Evolutionary conservation across 2,888 invertebrate genomes (phyloP), one percentile per base, ranked within the genome.

Genomic region (Parnassius mnemosyne): DNA sequence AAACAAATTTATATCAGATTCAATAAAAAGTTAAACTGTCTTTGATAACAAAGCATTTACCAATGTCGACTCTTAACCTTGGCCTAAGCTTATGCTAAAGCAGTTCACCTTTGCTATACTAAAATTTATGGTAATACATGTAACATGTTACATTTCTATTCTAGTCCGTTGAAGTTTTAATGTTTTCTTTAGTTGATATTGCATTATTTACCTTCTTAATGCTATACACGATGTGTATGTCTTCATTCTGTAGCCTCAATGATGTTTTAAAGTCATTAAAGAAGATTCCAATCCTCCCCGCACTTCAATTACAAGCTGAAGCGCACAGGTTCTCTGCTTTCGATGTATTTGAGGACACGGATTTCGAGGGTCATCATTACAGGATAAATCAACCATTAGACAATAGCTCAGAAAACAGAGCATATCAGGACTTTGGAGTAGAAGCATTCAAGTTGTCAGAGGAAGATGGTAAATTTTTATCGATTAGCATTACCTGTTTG

Each of bases 201-300:
- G 34, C 7, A 34, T 7, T 34, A 34, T 34, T 34, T 34, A 3
- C 3, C 34, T 34, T 34, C 7, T 34, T 34, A 34, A 34, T 34
- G 34, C 34, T 46, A 2, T 46, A 46, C n/a, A 11, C 12, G 1
- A 41, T 43, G 2, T 56, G 2, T 56, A 12, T 47, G 3, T 46
- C n/a, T 44, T 71, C 63, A 65, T 66, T 64, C 81, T 92, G 76
- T 79, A 95, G 95, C 71, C 96, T 97, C 77, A 93, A 93, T 67
- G 92, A 94, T 64, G 97, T 97, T 74, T 88, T 98, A 72, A 93
- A 93, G 67, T 94, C 95, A 66, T 89, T 98, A 65, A 93, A 95
- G 61, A 95, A 95, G 82, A 97, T 98, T 71, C 97, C 97, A 13
- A 94, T 98, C 67, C 86, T 98, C 67, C 94, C 96, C 0, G 94